Conservation (phyloP, 30 jellyfish, hydroid and myxozoan genomes). For the Aurelia aurita complex sp. Pacific region DNA sequence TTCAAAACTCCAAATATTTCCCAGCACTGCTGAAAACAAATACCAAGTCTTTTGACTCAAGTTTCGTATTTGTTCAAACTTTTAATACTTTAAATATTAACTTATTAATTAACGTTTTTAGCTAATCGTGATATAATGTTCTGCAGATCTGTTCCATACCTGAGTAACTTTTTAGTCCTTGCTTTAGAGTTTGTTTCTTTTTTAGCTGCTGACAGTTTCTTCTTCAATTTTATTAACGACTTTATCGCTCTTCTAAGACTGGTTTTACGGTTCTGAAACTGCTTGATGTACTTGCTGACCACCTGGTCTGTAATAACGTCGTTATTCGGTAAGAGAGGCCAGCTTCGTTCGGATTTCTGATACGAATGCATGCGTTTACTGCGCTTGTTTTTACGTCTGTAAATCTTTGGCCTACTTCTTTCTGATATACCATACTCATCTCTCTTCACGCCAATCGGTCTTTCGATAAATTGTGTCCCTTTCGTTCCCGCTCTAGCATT, state of each 20-base stretch:
- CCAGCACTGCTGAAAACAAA: too few relatives aligned
- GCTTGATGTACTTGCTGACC: constrained; percentile 17
- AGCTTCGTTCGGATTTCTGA: constrained; percentile 48
- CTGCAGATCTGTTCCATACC: constrained; percentile 21
- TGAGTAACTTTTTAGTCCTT: constrained; percentile 42
- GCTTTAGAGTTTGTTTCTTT: constrained; percentile 11
- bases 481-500: constrained; percentile 7
- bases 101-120: constrained; percentile 3
- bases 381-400: constrained; percentile 48
- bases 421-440: constrained; percentile 8
- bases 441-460: constrained; percentile 70
- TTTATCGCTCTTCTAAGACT: constrained; percentile 19
- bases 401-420: constrained; percentile 43
- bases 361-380: constrained; percentile 25
- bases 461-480: constrained; percentile 44
- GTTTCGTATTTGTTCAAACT: too few relatives aligned
- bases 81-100: too few relatives aligned
- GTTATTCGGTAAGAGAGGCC: constrained; percentile 33
- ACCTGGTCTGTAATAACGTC: background rate
- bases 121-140: constrained; percentile 19
- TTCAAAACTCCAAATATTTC: too few relatives aligned
- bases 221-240: constrained; percentile 15
- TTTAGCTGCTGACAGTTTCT: constrained; percentile 13
- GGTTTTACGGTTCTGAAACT: constrained; percentile 25
- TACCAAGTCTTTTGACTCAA: too few relatives aligned